Percentiles rank a stretch among this genome's conserved stretches.
Conservation (phyloP, 2,888 invertebrate species). For the Nephrotoma guestfalica region DNA sequence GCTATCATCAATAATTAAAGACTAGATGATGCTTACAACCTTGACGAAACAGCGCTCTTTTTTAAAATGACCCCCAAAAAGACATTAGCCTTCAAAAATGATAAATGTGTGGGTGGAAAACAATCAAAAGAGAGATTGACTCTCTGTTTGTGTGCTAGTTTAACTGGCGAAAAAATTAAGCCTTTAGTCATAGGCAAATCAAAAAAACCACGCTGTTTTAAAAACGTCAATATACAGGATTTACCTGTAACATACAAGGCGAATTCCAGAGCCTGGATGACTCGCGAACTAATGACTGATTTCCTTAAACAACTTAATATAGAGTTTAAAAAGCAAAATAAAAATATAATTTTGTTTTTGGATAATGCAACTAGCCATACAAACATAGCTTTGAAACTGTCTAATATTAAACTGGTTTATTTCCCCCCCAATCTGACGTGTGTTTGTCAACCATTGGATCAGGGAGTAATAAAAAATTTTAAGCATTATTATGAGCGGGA, state of each 20-base stretch:
- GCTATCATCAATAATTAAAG: not conserved
- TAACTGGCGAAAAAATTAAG: not conserved
- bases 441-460: no score
- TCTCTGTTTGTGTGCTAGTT: not conserved
- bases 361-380: no score
- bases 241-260: no score
- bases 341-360: no score
- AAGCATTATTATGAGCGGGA: not conserved
- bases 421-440: no score
- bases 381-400: no score
- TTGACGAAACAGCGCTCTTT: not conserved
- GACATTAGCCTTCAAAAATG: not conserved
- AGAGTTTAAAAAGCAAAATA: no score
- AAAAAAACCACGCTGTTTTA: not conserved
- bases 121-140: not conserved
- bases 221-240: no score
- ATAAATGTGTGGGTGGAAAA: not conserved
- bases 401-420: no score
- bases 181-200: not conserved
- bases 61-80: not conserved
- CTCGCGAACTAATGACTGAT: no score
- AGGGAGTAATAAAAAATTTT: not conserved
- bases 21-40: not conserved
- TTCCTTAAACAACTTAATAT: no score
- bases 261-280: no score